Conservation (phyloP, 2,888 invertebrate species). For the Antheraea yamamai region DNA sequence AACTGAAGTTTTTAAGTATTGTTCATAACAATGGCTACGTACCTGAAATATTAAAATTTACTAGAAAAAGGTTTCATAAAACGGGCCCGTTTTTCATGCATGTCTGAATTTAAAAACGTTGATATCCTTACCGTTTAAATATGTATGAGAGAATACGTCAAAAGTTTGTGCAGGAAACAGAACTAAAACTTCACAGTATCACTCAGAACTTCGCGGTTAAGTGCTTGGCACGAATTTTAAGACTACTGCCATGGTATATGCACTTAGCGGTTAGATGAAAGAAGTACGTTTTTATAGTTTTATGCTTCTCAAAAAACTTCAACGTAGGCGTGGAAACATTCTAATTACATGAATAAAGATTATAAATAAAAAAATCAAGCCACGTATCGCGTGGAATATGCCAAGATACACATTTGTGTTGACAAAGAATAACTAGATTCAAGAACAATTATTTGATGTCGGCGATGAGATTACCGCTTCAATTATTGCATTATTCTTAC, state of each 20-base stretch:
- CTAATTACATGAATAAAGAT: no score
- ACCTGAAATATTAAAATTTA: slow-evolving; percentile 33
- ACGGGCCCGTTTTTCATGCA: slow-evolving; percentile 35
- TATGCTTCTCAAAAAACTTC: no score
- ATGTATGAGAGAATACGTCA: slow-evolving; percentile 61
- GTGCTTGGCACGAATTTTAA: slow-evolving; percentile 34
- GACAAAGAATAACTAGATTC: no score
- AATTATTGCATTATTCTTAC: no score
- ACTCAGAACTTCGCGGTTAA: slow-evolving; percentile 49
- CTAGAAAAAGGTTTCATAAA: slow-evolving; percentile 29
- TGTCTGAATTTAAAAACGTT: slow-evolving; percentile 44
- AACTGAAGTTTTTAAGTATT: slow-evolving; percentile 1
- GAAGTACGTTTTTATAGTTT: background rate
- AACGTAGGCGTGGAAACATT: no score
- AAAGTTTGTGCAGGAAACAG: slow-evolving; percentile 47
- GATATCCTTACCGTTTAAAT: slow-evolving; percentile 53
- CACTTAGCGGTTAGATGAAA: slow-evolving; percentile 15
- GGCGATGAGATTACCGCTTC: no score
- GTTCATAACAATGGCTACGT: background rate
- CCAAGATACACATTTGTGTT: no score
- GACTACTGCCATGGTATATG: slow-evolving; percentile 18
- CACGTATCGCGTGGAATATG: no score
- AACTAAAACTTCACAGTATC: slow-evolving; percentile 55
- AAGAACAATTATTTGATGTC: no score
- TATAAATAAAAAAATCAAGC: no score